Conservation (phyloP, 1,140 invertebrate species). For the Leptonema lineaticorne region DNA sequence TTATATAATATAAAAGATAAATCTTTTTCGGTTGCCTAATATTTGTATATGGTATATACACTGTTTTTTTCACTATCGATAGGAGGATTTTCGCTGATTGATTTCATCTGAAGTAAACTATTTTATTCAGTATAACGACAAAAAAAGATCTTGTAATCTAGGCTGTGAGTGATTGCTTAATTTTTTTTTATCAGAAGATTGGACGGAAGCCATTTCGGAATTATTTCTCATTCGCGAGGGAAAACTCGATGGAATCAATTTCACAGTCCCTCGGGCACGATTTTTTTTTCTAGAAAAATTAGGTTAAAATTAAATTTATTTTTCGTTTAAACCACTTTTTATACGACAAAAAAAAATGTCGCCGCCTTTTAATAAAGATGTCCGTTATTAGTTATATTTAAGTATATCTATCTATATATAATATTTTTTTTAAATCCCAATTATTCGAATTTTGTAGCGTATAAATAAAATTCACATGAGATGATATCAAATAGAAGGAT, state of each 20-base stretch:
- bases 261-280: background rate
- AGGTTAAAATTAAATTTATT: slow-evolving; percentile 4
- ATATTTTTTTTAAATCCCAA: too few species aligned
- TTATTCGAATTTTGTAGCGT: too few species aligned
- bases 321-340: slow-evolving; percentile 3
- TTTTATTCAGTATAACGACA: background rate
- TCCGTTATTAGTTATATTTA: too few species aligned
- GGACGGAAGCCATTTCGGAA: slow-evolving; percentile 12
- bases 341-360: background rate
- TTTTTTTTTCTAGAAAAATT: background rate
- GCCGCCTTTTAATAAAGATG: too few species aligned
- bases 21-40: too few species aligned
- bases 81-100: background rate
- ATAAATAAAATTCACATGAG: too few species aligned
- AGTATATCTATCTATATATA: too few species aligned
- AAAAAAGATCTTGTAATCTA: slow-evolving; percentile 4
- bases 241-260: slow-evolving; percentile 12
- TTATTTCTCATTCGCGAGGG: slow-evolving; percentile 15
- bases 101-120: background rate
- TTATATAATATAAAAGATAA: background rate
- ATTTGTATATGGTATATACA: too few species aligned
- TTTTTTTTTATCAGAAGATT: slow-evolving; percentile 14
- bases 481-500: too few species aligned
- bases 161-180: slow-evolving; percentile 6
- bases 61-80: too few species aligned